phyloP scores from a whole-genome alignment of 2,888 invertebrate species.

The Anagyrus pseudococci region DNA sequence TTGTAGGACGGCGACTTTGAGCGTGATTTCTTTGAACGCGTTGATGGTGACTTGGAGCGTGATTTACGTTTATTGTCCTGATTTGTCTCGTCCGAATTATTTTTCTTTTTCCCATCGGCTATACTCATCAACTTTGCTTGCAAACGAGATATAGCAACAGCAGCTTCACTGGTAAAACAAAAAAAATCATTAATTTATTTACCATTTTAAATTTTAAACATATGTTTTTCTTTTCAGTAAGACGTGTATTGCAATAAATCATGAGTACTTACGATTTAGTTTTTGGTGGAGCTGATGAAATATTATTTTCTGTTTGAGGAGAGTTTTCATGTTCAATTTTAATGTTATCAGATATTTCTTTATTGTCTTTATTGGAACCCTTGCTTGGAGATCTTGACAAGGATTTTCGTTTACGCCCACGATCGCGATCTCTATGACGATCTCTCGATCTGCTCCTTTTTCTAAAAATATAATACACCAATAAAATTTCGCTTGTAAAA shows the following conservation, averaged over 20 bases:
- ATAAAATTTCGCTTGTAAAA: too few relatives aligned
- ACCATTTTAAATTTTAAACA: not conserved
- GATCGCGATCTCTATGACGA: slow-evolving; percentile 59
- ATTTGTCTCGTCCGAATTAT: slow-evolving; percentile 38
- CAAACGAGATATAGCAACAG: slow-evolving; percentile 67
- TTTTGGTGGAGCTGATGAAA: slow-evolving; percentile 58
- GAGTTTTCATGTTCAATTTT: slow-evolving; percentile 57
- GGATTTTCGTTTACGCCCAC: slow-evolving; percentile 55
- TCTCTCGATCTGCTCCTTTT: slow-evolving; percentile 62
- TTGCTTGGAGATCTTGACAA: slow-evolving; percentile 56
- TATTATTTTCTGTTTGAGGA: slow-evolving; percentile 57
- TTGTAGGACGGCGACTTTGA: slow-evolving; percentile 58
- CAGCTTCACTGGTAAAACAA: slow-evolving; percentile 55
- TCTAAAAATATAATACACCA: slow-evolving; percentile 41
- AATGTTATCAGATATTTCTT: slow-evolving; percentile 49
- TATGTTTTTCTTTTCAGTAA: not conserved
- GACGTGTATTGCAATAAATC: not conserved
- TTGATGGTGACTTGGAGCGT: slow-evolving; percentile 52
- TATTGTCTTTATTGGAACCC: slow-evolving; percentile 52
- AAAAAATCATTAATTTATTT: not conserved
- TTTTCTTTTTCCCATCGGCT: slow-evolving; percentile 65
- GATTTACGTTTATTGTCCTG: not conserved
- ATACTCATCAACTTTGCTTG: slow-evolving; percentile 71
- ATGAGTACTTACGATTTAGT: slow-evolving; percentile 56
- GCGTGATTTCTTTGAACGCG: slow-evolving; percentile 46